phyloP scores from a whole-genome alignment of 2,797 vertebrate genomes.

The Betta splendens region DNA sequence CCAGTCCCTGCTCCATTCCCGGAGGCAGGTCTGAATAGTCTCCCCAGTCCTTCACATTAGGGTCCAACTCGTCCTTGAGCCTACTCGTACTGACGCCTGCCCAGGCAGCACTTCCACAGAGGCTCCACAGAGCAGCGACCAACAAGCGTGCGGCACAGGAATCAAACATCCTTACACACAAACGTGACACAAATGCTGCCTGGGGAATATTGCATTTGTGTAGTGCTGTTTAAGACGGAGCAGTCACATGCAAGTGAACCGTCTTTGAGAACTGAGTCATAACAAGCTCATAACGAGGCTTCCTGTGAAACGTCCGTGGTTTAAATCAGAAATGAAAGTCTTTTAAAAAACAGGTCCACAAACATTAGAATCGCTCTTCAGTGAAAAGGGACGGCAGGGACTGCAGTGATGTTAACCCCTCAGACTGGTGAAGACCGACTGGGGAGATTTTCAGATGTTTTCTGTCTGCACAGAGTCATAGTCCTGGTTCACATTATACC shows the following conservation, averaged over 20 bases:
- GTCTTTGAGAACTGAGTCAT: slow-evolving; percentile 11
- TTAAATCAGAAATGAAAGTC: slow-evolving; percentile 23
- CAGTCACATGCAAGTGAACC: neutral
- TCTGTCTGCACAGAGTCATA: slow-evolving; percentile 25
- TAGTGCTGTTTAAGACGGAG: slow-evolving; percentile 1
- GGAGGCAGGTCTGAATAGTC: slow-evolving; percentile 70
- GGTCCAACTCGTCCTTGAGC: slow-evolving; percentile 64
- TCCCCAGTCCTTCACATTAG: slow-evolving; percentile 72
- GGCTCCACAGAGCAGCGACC: slow-evolving; percentile 69
- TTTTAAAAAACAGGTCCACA: slow-evolving; percentile 17
- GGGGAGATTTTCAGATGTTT: slow-evolving; percentile 4
- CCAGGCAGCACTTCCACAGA: slow-evolving; percentile 49
- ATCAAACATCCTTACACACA: slow-evolving; percentile 63
- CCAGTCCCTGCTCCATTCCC: slow-evolving; percentile 48
- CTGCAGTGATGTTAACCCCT: slow-evolving; percentile 26
- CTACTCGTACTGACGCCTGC: slow-evolving; percentile 41
- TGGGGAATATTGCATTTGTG: slow-evolving; percentile 15
- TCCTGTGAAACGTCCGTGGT: slow-evolving; percentile 18
- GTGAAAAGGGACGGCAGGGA: slow-evolving; percentile 19
- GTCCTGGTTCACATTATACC: slow-evolving; percentile 80
- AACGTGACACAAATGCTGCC: slow-evolving; percentile 22
- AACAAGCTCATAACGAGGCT: slow-evolving; percentile 8
- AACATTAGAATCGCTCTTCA: slow-evolving; percentile 23
- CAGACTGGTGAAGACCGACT: slow-evolving; percentile 48
- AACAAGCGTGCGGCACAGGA: slow-evolving; percentile 32